These are phyloP conservation scores for Saxicola maurus DNA, from an alignment of 2,797 vertebrate genomes.

Conservation along the genomic window DNA sequence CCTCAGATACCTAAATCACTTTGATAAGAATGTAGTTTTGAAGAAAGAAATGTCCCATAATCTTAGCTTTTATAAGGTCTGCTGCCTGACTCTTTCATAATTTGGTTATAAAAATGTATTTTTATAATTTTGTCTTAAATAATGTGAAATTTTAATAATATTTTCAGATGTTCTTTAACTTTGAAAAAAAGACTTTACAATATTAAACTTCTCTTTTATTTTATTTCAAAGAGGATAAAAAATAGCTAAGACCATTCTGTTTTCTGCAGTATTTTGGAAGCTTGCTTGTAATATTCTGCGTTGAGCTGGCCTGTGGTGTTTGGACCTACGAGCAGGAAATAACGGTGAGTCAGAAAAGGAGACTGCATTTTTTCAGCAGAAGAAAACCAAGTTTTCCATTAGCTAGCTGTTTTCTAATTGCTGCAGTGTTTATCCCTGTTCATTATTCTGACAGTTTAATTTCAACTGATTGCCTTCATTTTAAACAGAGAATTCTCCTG, in stretches of 20 bases:
- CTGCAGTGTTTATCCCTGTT: slow-evolving; percentile 12
- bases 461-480: background rate
- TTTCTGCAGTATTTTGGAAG: slow-evolving; percentile 90
- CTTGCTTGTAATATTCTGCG: slow-evolving; percentile 93
- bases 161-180: background rate
- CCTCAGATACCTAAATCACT: background rate
- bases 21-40: background rate
- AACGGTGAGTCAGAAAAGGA: slow-evolving; percentile 69
- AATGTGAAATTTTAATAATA: background rate
- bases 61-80: background rate
- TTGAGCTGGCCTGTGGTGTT: slow-evolving; percentile 92
- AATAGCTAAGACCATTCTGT: slow-evolving; percentile 30
- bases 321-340: slow-evolving; percentile 91
- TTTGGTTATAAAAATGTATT: background rate
- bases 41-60: background rate
- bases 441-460: background rate
- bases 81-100: background rate
- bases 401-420: slow-evolving; percentile 20
- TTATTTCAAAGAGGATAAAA: background rate
- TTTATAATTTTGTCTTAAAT: background rate
- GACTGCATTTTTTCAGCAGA: slow-evolving; percentile 1
- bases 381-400: slow-evolving; percentile 20
- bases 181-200: background rate
- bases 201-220: background rate
- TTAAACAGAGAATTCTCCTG: background rate